These are phyloP conservation scores for Bucorvus abyssinicus DNA, from an alignment of 2,797 vertebrate species.

Conservation along the genomic window DNA sequence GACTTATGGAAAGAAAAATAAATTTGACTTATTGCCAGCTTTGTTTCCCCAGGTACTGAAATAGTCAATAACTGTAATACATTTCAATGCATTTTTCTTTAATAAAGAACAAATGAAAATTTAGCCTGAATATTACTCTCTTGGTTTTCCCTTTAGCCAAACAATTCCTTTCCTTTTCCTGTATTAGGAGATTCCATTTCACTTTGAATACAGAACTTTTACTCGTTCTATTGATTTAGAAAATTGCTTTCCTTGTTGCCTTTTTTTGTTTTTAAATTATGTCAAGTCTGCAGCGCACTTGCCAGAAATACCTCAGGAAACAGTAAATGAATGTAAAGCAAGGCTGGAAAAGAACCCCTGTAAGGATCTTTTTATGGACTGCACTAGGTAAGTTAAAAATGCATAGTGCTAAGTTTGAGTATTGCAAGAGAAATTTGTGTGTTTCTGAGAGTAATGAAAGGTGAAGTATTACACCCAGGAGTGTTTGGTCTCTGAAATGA, in stretches of 20 bases:
- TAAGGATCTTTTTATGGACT: constrained; percentile 89
- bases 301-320: constrained; percentile 83
- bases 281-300: constrained; percentile 80
- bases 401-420: not conserved
- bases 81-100: not conserved
- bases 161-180: not conserved
- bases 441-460: not conserved
- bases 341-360: constrained; percentile 84
- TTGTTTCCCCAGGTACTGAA: not conserved
- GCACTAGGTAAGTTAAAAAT: constrained; percentile 79
- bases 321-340: constrained; percentile 82
- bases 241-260: constrained; percentile 16
- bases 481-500: not conserved
- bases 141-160: not conserved
- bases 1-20: not conserved
- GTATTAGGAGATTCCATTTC: not conserved
- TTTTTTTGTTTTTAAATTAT: not conserved
- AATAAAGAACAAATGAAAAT: not conserved
- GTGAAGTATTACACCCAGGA: not conserved
- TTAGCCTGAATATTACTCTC: not conserved
- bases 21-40: not conserved
- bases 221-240: not conserved
- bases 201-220: not conserved
- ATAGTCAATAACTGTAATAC: not conserved
- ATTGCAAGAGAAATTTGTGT: not conserved